phyloP scores from a whole-genome alignment of 92 coral and sea anemone genomes.

The Montipora capitata region DNA sequence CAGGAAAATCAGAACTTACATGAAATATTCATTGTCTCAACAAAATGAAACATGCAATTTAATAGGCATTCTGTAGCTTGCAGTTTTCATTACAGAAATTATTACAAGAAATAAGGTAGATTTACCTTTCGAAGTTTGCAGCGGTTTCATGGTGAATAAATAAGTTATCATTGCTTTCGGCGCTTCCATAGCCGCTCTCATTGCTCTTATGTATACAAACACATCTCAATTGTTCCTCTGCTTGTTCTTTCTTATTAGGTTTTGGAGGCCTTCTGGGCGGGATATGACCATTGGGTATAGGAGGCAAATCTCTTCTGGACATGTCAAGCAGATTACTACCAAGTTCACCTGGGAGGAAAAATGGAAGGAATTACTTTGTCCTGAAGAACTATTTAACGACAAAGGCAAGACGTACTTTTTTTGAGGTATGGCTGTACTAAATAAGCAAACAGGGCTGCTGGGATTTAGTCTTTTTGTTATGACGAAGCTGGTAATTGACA shows the following conservation, averaged over 20 bases:
- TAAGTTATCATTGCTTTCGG: conserved; percentile 21
- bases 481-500: too few species aligned
- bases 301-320: not conserved
- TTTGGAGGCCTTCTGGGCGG: conserved; percentile 26
- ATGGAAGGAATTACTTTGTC: not conserved
- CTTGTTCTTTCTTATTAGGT: not conserved
- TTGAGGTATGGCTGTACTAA: too few species aligned
- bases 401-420: too few species aligned
- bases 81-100: too few species aligned
- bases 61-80: too few species aligned
- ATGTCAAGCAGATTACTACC: not conserved
- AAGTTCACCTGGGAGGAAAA: not conserved
- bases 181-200: conserved; percentile 30
- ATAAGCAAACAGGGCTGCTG: too few species aligned
- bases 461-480: too few species aligned
- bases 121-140: not conserved
- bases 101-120: too few species aligned
- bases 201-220: not conserved
- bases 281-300: not conserved
- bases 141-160: not conserved
- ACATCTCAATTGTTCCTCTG: not conserved
- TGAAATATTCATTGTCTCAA: too few species aligned
- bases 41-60: too few species aligned
- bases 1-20: too few species aligned
- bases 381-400: too few species aligned